Percentiles rank a stretch among this genome's conserved stretches.
Conservation (phyloP, 2,797 vertebrate species). For the Lithobates sylvaticus region DNA sequence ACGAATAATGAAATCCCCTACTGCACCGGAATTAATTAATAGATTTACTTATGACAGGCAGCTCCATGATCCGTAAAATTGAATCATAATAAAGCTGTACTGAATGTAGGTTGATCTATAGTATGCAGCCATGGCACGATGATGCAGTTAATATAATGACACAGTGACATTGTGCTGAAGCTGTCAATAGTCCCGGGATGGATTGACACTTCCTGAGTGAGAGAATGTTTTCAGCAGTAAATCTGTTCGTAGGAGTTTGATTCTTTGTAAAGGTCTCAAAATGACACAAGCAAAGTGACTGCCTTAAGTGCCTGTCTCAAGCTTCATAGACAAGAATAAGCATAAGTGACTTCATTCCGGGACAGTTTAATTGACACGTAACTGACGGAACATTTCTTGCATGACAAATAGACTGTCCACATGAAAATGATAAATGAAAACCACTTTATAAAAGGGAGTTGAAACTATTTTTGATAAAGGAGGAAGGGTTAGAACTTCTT, state of each 20-base stretch:
- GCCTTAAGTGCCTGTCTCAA: neutral
- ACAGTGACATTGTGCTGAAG: conserved; percentile 33
- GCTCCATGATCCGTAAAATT: conserved; percentile 53
- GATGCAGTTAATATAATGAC: conserved; percentile 29
- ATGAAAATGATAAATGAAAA: neutral
- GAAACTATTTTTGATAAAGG: neutral
- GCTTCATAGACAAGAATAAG: neutral
- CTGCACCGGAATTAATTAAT: conserved; percentile 30
- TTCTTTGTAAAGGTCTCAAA: neutral
- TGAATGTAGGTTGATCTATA: conserved; percentile 44
- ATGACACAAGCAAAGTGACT: neutral
- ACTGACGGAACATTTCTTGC: neutral
- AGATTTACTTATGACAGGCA: conserved; percentile 44
- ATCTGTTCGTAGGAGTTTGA: neutral
- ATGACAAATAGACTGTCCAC: neutral
- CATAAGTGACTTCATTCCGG: neutral
- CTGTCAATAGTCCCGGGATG: conserved; percentile 24
- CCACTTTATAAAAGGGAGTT: neutral
- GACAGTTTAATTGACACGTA: neutral
- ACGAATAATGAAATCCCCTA: conserved; percentile 14
- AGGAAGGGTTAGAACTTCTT: neutral
- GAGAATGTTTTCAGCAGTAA: conserved; percentile 21
- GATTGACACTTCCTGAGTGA: neutral
- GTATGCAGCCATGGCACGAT: conserved; percentile 1
- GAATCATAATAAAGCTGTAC: conserved; percentile 44